Conservation (phyloP, 2,113 vertebrate genomes). For the Anser brachyrhynchus region DNA sequence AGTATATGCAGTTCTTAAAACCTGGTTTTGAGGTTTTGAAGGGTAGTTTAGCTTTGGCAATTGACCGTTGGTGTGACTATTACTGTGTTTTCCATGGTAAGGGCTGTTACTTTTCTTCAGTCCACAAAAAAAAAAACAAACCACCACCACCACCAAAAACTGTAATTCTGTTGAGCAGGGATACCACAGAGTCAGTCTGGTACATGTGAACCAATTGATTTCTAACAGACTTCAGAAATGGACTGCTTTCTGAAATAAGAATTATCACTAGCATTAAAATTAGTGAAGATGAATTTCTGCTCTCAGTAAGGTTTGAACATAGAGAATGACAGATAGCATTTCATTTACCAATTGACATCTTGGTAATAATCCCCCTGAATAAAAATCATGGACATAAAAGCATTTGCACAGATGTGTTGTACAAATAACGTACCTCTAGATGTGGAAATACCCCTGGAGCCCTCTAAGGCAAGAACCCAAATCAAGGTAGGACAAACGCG, state of each 20-base stretch:
- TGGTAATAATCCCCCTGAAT: background rate
- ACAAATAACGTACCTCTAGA: background rate
- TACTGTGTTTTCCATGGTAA: background rate
- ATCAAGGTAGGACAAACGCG: background rate
- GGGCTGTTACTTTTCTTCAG: background rate
- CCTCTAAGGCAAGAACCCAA: background rate
- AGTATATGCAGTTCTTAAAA: background rate
- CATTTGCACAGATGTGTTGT: background rate
- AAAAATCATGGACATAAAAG: background rate
- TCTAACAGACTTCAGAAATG: background rate
- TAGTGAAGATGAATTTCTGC: background rate
- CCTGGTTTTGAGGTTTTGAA: background rate
- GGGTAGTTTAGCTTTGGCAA: background rate
- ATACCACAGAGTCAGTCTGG: background rate
- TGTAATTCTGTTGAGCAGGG: background rate
- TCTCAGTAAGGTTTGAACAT: background rate
- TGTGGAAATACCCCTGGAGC: background rate
- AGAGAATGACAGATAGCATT: background rate
- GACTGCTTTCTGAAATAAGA: background rate
- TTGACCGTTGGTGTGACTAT: background rate
- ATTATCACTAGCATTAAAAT: background rate
- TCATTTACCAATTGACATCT: background rate
- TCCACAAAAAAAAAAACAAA: background rate
- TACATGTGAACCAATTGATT: background rate
- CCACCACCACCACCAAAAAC: too few species aligned